Percentiles rank a stretch among this genome's conserved stretches.
Evolutionary conservation across 1,140 invertebrate species (phyloP).

Genomic region (Pteromalus puparum): DNA sequence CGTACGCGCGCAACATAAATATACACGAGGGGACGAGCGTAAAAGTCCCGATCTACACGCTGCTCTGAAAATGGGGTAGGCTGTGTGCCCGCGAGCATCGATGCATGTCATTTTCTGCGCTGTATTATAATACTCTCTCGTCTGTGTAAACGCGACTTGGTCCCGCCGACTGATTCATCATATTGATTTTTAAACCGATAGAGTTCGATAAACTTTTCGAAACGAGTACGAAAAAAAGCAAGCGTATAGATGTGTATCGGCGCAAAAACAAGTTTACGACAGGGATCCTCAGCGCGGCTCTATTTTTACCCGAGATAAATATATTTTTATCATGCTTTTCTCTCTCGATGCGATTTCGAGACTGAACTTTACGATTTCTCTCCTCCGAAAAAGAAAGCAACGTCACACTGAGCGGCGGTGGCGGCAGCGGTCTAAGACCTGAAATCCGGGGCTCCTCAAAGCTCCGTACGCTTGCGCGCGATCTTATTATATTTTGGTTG

Average conservation of each 20-base stretch:
- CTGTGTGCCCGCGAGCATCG: conserved; percentile 14
- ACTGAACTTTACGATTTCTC: conserved; percentile 45
- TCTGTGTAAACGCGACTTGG: background rate
- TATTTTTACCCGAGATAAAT: conserved; percentile 40
- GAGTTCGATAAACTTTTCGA: background rate
- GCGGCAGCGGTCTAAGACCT: conserved; percentile 30
- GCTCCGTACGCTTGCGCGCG: conserved; percentile 14
- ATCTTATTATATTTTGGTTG: conserved; percentile 63
- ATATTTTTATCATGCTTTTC: conserved; percentile 44
- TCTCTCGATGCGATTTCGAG: conserved; percentile 36
- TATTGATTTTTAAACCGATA: background rate
- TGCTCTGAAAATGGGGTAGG: conserved; percentile 36
- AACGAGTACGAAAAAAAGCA: background rate
- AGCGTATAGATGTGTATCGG: no score
- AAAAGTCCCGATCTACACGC: conserved; percentile 36
- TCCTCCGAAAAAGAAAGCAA: conserved; percentile 27
- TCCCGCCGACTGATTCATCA: background rate
- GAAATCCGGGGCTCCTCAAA: conserved; percentile 46
- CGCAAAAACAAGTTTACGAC: background rate
- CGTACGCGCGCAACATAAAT: conserved; percentile 28
- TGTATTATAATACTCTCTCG: background rate
- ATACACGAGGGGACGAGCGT: conserved; percentile 37
- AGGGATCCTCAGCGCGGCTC: background rate
- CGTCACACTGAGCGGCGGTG: background rate
- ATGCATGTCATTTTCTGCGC: conserved; percentile 34